Base-by-base conservation (phyloP, 1,140 invertebrate species). In the Scylla paramamosain region DNA sequence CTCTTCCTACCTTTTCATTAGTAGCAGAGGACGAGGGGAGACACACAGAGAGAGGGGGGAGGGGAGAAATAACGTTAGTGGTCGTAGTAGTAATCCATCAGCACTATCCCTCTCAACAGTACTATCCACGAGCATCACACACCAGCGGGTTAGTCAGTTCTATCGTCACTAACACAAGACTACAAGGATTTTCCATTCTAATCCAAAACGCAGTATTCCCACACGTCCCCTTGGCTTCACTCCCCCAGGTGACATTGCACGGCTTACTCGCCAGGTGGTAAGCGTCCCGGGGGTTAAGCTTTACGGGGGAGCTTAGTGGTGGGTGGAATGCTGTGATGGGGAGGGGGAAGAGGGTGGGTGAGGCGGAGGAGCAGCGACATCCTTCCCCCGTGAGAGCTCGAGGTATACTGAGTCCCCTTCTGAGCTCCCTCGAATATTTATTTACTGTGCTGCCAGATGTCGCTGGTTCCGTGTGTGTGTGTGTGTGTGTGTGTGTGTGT, bases 391-490 rank as follows among this genome's bases (percentile, higher is more conserved):
- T 46, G 46, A 77, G 91, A 29, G 84, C 59, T 92, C 46, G 92
- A 84, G 46, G 52, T 91, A 86, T 91, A 95, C 94, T 95, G 91
- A 95, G 83, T 82, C 84, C 25, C 86, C 84, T 77, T 46, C 82
- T 28, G 29, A 16, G 59, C 84, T 59, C 67, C 91, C 46, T 91
- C n/a, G 94, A 88, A 95, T 95, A 95, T 95, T 95, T 95, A 95
- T 95, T 92, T 92, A 93, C 91, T 88, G 67, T 88, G 67, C 48
- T 95, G 94, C 94, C 94, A 95, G 90, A 95, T 95, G 94, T 95
- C 94, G 94, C 94, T 46, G 88, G 94, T 29, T 39, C 39, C 39
- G 67, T 83, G 48, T 52, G 92, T 86, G 39, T 52, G 82, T 28
- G 31, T 86, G 77, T 93, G 84, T 46, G 84, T 67, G 52, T 39